Evolutionary conservation across 1,140 invertebrate species (phyloP).

Genomic region (Brachionus rotundiformis): DNA sequence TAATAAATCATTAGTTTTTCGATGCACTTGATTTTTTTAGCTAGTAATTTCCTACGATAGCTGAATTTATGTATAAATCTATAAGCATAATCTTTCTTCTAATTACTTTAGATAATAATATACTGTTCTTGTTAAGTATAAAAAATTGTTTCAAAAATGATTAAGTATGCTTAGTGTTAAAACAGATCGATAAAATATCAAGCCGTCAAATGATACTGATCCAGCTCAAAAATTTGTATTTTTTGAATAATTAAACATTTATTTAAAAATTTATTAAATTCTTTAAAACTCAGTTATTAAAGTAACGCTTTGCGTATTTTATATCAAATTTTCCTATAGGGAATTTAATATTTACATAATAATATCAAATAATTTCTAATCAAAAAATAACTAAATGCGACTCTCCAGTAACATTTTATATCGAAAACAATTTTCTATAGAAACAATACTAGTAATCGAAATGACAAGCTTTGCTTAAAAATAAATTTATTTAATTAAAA

Average conservation of each 20-base stretch:
- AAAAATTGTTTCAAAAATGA: neutral
- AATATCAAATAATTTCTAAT: neutral
- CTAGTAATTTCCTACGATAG: neutral
- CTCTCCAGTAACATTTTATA: neutral
- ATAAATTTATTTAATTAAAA: too few species aligned
- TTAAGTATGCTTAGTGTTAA: neutral
- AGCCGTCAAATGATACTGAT: neutral
- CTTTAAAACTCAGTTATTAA: neutral
- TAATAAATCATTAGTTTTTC: conserved; percentile 11
- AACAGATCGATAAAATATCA: neutral
- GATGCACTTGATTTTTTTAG: neutral
- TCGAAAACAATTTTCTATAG: too few species aligned
- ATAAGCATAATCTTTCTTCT: neutral
- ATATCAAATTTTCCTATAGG: neutral
- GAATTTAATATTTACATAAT: neutral
- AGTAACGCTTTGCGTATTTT: neutral
- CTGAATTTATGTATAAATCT: conserved; percentile 1
- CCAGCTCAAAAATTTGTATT: neutral
- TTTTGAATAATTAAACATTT: neutral
- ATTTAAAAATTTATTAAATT: neutral
- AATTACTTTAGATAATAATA: conserved; percentile 25
- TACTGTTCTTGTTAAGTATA: neutral
- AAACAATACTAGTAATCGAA: too few species aligned
- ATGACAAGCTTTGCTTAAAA: too few species aligned
- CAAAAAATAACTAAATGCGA: neutral